A percentile compares a stretch with the other conserved stretches of the same genome.
Conservation (phyloP, 1,140 invertebrate species). For the Heliothis subflexa region DNA sequence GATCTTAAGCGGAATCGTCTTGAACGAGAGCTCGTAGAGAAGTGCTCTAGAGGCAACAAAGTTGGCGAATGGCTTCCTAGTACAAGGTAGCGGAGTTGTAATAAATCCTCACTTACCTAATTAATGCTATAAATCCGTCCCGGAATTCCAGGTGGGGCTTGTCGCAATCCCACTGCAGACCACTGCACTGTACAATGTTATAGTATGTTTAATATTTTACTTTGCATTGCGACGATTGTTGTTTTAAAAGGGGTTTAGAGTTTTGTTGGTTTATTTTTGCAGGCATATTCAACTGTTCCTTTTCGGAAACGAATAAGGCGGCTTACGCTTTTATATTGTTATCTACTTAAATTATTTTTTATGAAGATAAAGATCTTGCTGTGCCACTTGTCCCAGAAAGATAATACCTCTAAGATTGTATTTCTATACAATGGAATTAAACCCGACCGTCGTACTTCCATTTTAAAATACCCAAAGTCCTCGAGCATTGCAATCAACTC, state of each 20-base stretch:
- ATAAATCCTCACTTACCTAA: conserved; percentile 54
- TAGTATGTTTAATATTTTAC: conserved; percentile 2
- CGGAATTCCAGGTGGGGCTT: conserved; percentile 44
- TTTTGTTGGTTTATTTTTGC: background rate
- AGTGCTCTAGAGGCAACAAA: conserved; percentile 41
- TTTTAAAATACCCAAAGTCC: conserved; percentile 29
- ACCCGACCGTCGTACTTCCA: background rate
- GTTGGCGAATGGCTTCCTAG: conserved; percentile 43
- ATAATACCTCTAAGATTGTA: no score
- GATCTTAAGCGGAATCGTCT: conserved; percentile 36
- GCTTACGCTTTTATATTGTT: no score
- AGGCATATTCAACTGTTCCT: no score
- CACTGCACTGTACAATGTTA: conserved; percentile 25
- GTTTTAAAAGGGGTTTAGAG: background rate
- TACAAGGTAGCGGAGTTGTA: conserved; percentile 20
- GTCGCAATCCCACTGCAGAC: conserved; percentile 42
- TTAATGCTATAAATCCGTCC: conserved; percentile 54
- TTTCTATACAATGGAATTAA: background rate
- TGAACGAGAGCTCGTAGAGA: conserved; percentile 25
- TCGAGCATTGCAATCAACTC: conserved; percentile 55
- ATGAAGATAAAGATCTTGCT: no score
- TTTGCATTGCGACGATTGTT: background rate
- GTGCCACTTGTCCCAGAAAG: no score
- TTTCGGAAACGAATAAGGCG: no score
- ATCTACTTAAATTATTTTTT: no score